Base-by-base conservation (phyloP, 2,797 vertebrate genomes). In the Bothrops alternatus region DNA sequence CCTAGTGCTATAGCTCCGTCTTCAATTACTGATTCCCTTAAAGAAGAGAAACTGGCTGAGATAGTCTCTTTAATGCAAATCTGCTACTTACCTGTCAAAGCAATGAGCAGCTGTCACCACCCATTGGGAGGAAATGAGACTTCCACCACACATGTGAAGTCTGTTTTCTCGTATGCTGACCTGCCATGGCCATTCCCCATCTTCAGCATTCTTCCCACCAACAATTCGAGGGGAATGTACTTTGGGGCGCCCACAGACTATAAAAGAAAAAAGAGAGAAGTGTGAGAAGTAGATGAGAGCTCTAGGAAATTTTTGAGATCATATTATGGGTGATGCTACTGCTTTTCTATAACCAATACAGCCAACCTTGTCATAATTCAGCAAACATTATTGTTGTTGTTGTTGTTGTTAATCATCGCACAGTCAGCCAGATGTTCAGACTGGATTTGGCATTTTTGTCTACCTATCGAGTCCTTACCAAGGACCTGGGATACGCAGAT, bases 161-260 rank as follows among this genome's bases (percentile, higher is more conserved):
- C 91, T 86, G 0, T 0, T 26, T 1, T 0, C 6, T 3, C 96
- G 97, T 88, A 98, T 47, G 92, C 98, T 98, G 90, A 61, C 97
- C 95, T 98, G 98, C 98, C 98, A 98, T 0, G 98, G 98, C 98
- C 98, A 98, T 91, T 93, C 97, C 55, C 98, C 98, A 0, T 5
- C 53, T 0, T n/a, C 89, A 12, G 97, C 95, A 5, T 96, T 94
- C 28, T 47, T 90, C 18, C 97, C 97, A 2, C 96, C 97, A 2
- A 97, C 94, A 8, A 97, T 97, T n/a, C 96, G 95, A 14, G 69
- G 90, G 18, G 92, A 94, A 86, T 87, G 87, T 50, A 94, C 28
- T 1, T 16, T 94, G 42, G 92, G 95, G 63, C 91, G 94, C 50
- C 97, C 96, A 6, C 97, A 97, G 53, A 13, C 96, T 97, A 60